Conservation (phyloP, 2,797 vertebrate genomes). For the Sorex maritimensis region DNA sequence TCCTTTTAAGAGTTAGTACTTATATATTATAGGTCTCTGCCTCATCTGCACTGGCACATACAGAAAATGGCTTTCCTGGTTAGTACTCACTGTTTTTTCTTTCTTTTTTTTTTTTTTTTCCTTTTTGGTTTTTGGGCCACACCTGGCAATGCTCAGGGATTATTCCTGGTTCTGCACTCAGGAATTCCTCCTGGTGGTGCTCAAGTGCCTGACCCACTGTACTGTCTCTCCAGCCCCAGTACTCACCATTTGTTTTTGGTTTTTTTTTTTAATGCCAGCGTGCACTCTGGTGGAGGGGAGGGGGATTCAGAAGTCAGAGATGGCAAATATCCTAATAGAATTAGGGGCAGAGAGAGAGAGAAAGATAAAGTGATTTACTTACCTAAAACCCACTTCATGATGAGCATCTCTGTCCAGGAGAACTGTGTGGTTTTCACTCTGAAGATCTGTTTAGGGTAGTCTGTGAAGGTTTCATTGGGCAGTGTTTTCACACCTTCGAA, state of each 20-base stretch:
- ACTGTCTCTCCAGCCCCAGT: too few species aligned
- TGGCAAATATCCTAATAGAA: neutral
- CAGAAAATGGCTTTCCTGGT: neutral
- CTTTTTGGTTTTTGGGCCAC: too few species aligned
- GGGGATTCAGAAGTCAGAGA: neutral
- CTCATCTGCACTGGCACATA: neutral
- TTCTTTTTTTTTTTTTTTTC: neutral
- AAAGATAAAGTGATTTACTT: conserved; percentile 86
- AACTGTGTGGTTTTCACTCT: conserved; percentile 98
- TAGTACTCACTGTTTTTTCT: neutral
- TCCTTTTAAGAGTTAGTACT: conserved; percentile 30
- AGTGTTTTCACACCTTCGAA: conserved; percentile 98
- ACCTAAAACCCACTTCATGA: conserved; percentile 99
- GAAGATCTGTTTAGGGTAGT: conserved; percentile 97
- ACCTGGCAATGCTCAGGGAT: too few species aligned
- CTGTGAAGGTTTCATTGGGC: conserved; percentile 98
- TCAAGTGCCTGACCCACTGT: too few species aligned
- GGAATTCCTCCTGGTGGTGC: too few species aligned
- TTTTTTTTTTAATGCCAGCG: neutral
- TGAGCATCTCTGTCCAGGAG: conserved; percentile 98
- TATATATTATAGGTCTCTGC: neutral
- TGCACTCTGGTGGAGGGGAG: neutral
- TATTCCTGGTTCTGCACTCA: too few species aligned
- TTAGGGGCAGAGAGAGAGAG: neutral
- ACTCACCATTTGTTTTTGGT: neutral